Percentiles rank a stretch among this genome's conserved stretches.
Evolutionary conservation across 53 echinoderm and acorn worm species (phyloP).

Genomic region (Apostichopus leukothele): DNA sequence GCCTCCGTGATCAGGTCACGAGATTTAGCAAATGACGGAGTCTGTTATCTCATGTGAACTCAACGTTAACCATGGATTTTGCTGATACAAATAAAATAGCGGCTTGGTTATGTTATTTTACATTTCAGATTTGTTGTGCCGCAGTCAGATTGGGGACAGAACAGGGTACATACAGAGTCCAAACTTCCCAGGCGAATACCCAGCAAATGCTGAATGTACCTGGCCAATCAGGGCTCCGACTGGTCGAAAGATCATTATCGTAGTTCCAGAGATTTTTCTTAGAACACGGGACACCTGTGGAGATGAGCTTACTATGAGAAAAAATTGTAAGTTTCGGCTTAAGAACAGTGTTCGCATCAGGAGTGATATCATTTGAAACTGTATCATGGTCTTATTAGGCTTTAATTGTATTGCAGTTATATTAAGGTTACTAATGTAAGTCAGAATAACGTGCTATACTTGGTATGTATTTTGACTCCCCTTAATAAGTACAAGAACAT

Average conservation of each 20-base stretch:
- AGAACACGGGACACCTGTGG: conserved; percentile 75
- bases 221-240: conserved; percentile 78
- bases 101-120: no score
- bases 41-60: background rate
- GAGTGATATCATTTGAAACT: no score
- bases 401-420: no score
- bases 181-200: conserved; percentile 94
- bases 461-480: no score
- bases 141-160: conserved; percentile 70
- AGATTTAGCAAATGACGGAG: background rate
- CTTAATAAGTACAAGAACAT: no score
- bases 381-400: no score
- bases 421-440: no score
- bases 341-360: background rate
- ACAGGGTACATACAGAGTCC: conserved; percentile 90
- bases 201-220: conserved; percentile 74
- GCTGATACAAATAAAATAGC: no score
- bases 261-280: conserved; percentile 83
- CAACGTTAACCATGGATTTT: no score
- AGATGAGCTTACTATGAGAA: conserved; percentile 83
- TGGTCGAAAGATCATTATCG: conserved; percentile 81
- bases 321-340: conserved; percentile 42
- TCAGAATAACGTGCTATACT: no score
- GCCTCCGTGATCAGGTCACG: no score
- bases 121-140: conserved; percentile 68